Base-by-base conservation (phyloP, 2,888 invertebrate species). In the Psylliodes chrysocephalus region DNA sequence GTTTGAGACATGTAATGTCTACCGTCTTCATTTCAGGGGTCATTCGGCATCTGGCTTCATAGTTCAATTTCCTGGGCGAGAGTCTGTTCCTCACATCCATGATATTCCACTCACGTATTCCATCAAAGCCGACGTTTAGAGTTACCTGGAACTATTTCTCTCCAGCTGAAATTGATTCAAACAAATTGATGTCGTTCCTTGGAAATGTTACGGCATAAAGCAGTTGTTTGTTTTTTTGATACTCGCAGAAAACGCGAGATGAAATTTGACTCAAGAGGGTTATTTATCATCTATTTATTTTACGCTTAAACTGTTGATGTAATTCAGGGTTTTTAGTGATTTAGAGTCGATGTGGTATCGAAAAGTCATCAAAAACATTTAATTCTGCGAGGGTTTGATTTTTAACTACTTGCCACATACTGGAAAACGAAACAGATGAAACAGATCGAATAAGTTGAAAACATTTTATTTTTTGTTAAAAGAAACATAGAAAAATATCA, bases 61-160 rank as follows among this genome's bases (percentile, higher is more conserved):
- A 73, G 72, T 77, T 75, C 76, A 75, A 78, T 77, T 77, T 78
- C 76, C 77, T 77, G 75, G 68, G 67, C 61, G 63, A 66, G 55
- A 64, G 68, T 59, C 55, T 56, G 64, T 59, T 64, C 60, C 46
- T 42, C 63, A 49, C 56, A 55, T 59, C 64, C 69, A 60, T 62
- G 69, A 75, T n/a, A n/a, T 75, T 75, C 74, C 51, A 60, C 66
- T 72, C 77, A 77, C 76, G 77, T 77, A 73, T 75, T 73, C 73
- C 75, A 75, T 76, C 75, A 75, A 77, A 75, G 73, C 72, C 71
- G 70, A 71, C 73, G 71, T 73, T 77, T 75, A 73, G 73, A 70
- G 68, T 72, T 71, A 75, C 75, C 74, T 75, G 73, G 71, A 69
- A 68, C 66, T 70, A 70, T 67, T 67, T 62, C 67, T 42, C 52